Evolutionary conservation across 2,888 invertebrate species (phyloP).

Genomic region (Apomyelois bistriatella): DNA sequence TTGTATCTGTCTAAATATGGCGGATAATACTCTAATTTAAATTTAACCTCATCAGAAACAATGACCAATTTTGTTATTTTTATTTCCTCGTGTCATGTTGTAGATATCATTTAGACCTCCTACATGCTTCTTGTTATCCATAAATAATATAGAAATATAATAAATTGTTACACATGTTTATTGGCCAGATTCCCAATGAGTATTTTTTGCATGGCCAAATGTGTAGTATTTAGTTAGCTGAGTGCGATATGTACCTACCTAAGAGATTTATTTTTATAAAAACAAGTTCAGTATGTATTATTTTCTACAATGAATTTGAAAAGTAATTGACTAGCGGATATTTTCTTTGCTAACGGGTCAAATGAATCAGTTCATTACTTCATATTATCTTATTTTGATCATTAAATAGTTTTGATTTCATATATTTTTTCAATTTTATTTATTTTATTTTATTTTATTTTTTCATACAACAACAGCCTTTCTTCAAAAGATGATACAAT

Average conservation of each 20-base stretch:
- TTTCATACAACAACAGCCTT: no score
- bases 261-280: constrained; percentile 4
- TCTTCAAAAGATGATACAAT: no score
- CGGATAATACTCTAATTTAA: constrained; percentile 1
- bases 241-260: constrained; percentile 3
- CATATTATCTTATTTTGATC: no score
- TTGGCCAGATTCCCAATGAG: neutral
- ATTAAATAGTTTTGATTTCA: no score
- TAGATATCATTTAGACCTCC: constrained; percentile 22
- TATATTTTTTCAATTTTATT: no score
- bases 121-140: constrained; percentile 18
- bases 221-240: neutral
- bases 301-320: constrained; percentile 2
- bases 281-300: neutral
- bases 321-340: neutral
- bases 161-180: constrained; percentile 15
- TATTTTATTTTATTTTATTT: no score
- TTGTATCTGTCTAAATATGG: constrained; percentile 3
- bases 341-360: neutral
- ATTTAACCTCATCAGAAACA: constrained; percentile 5
- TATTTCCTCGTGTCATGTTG: constrained; percentile 19
- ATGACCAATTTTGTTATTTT: constrained; percentile 3
- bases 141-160: constrained; percentile 14
- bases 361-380: no score
- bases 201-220: constrained; percentile 9